Base-by-base conservation (phyloP, 2,888 invertebrate species). In the Pachydiplax longipennis region DNA sequence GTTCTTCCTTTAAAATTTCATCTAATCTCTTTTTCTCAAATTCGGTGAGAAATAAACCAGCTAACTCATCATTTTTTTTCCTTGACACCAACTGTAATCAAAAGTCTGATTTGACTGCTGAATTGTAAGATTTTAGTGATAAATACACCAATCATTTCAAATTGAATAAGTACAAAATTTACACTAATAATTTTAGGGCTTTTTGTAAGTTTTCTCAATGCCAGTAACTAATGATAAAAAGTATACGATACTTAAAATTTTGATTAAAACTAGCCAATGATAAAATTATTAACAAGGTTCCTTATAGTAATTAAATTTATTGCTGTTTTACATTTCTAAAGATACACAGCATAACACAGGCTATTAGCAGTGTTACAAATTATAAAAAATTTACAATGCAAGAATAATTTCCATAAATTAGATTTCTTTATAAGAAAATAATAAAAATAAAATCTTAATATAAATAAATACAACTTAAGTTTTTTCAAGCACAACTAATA, bases 261-360 rank as follows among this genome's bases (percentile, higher is more conserved):
- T 18, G 8, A 12, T 15, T 4, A 81, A 81, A 81, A 13, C 5
- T 10, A 44, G 18, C 5, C 3, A 37, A 10, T 8, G 82, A 82
- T 82, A 25, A 65, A 87, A 87, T 35, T 10, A 12, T 61, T 87
- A 18, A 65, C 58, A 87, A 0, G n/a, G 53, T 15, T 87, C 53
- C 10, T 15, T 8, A 35, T 10, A 8, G 18, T 2, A 87, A 22
- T 37, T 0, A 31, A 40, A 61, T 87, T 87, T 87, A 87, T 87
- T 87, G 87, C 87, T 61, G 37, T 35, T 65, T 87, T 37, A 87
- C 18, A 12, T 87, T 87, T 61, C 61, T 58, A 87, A 87, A 87
- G 35, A 61, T 35, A 58, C 48, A 48, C 15, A 83, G 58, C n/a
- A 25, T 61, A 87, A 65, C 87, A 61, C 35, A 44, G 37, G 61